Base-by-base conservation (phyloP, 2,888 invertebrate genomes). In the Sarcophaga carnaria region DNA sequence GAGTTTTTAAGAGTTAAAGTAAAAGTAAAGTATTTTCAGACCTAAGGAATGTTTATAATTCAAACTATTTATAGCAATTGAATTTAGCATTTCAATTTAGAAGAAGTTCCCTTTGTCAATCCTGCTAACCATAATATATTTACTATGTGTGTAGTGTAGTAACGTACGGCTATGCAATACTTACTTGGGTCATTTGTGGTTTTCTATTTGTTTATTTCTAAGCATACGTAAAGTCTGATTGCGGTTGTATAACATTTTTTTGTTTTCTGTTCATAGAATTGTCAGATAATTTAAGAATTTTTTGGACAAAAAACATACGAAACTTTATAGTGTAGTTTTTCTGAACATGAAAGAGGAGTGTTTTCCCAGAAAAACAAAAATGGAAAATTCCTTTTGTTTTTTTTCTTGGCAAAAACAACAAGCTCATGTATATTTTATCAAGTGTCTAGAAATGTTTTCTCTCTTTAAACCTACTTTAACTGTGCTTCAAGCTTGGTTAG, bases 321-420 rank as follows among this genome's bases (percentile, higher is more conserved):
- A 63, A 60, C 47, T 67, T 54, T 14, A 3, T 54, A 2, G 59
- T 66, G 59, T 66, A 47, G 11, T 27, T 63, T 59, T 78, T 74
- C 74, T 75, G 2, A 75, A 83, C 83, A 83, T 47, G 63, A 27
- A 79, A 83, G 47, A 75, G 83, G 83, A 83, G 79, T 37, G 37
- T 37, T 37, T 37, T 37, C 8, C 37, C 37, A 37, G 37, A 8
- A 8, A 37, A 37, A 10, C 8, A 8, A 37, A 37, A 37, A 37
- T 8, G 37, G 37, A 37, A 37, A 37, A 2, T 10, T 37, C 8
- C 37, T 8, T 37, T 10, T 37, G 79, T 69, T 83, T 69, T 45
- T 66, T 59, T 72, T 67, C 14, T 47, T 12, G 17, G 47, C 45
- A 14, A 17, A 27, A 49, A 74, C 20, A 71, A 66, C 72, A 79